Evolutionary conservation across 2,113 vertebrate genomes (phyloP).

Genomic region (Antechinus stuartii): DNA sequence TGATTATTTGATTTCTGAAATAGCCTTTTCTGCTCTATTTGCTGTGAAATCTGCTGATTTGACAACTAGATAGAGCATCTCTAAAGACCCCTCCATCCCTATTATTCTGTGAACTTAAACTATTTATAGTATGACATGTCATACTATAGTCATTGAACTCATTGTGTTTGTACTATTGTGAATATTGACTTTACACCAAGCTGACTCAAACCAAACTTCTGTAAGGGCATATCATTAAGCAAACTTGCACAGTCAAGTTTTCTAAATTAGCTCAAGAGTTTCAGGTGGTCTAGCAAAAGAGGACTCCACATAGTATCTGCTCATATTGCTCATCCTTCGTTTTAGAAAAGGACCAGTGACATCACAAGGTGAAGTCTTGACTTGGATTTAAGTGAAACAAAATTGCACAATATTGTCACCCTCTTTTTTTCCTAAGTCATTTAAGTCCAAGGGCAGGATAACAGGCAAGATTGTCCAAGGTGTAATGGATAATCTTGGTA

Average conservation of each 20-base stretch:
- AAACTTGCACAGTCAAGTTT: neutral
- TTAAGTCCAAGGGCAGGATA: neutral
- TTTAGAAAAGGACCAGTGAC: conserved; percentile 4
- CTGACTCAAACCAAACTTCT: conserved; percentile 16
- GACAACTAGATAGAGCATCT: neutral
- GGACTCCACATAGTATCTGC: neutral
- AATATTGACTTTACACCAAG: neutral
- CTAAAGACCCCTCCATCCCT: neutral
- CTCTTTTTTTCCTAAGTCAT: neutral
- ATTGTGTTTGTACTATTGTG: neutral
- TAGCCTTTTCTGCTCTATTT: neutral
- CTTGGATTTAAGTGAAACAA: neutral
- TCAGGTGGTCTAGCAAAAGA: neutral
- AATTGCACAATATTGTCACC: neutral
- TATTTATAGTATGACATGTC: neutral
- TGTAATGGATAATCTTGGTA: neutral
- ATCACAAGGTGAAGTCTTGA: neutral
- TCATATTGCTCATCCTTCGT: too few relatives aligned
- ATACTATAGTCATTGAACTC: neutral
- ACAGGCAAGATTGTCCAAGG: neutral
- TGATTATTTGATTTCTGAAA: neutral
- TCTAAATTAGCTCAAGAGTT: neutral
- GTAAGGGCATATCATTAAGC: neutral
- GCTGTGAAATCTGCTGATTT: neutral
- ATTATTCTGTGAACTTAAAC: neutral